Conservation (phyloP, 2,888 invertebrate genomes). For the Tethea ocularis region DNA sequence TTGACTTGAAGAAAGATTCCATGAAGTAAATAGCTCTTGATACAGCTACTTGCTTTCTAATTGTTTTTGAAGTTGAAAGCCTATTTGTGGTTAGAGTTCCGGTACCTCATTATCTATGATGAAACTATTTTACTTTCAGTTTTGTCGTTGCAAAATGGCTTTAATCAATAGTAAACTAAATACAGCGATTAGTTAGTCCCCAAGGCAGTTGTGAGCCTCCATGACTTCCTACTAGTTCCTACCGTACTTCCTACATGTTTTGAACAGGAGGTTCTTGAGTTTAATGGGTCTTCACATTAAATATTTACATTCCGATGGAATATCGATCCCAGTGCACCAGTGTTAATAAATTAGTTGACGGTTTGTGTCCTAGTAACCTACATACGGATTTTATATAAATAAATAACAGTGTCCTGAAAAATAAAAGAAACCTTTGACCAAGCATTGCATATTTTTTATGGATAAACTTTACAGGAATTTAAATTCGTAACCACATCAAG, state of each 20-base stretch:
- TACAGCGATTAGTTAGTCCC: not conserved
- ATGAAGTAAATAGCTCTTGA: not conserved
- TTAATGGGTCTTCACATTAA: not conserved
- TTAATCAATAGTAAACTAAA: not conserved
- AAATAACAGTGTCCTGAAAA: not conserved
- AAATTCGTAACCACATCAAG: not conserved
- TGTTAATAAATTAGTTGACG: not conserved
- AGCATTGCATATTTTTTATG: not conserved
- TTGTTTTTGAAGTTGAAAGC: no score
- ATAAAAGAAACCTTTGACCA: not conserved
- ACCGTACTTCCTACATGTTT: no score
- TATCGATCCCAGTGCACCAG: slow-evolving; percentile 27
- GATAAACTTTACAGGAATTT: not conserved
- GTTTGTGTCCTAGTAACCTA: slow-evolving; percentile 53
- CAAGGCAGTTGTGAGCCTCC: not conserved
- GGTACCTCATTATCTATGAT: no score
- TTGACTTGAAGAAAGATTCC: not conserved
- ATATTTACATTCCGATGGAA: slow-evolving; percentile 19
- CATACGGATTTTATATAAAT: slow-evolving; percentile 23
- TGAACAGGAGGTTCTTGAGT: not conserved
- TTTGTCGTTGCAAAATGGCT: not conserved
- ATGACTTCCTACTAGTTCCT: not conserved
- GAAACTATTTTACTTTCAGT: no score
- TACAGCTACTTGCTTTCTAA: no score
- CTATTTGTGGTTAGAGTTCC: no score